Base-by-base conservation (phyloP, 2,888 invertebrate genomes). In the Scaptomyza polygonia region DNA sequence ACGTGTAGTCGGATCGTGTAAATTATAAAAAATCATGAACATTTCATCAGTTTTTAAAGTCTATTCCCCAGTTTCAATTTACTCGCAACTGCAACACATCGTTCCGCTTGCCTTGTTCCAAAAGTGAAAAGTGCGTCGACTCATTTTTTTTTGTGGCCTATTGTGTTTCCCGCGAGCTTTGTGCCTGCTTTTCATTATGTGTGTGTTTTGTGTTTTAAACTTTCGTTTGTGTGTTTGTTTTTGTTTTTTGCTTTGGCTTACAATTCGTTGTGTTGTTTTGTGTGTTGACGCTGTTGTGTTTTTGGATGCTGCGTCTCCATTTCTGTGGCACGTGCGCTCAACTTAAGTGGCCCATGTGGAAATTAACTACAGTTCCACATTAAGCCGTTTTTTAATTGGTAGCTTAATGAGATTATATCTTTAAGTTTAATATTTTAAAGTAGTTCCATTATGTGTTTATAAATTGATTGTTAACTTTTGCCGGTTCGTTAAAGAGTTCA, bases 111-210 rank as follows among this genome's bases (percentile, higher is more conserved):
- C 64, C 43, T 79, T 62, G 72, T 69, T 55, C 67, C 47, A 86
- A 86, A 86, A 83, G 74, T 74, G 71, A 86, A 81, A 83, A 83
- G 72, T 86, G 86, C 81, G 77, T 73, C 67, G 65, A 40, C 44
- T 63, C 18, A 1, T 14, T 32, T 12, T 9, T 8, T 40, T 61
- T 59, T 68, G 64, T 76, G 51, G 51, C 44, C 67, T 48, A 61
- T 74, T 77, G 77, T 74, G 42, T 61, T 76, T 67, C 40, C 58
- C 42, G 21, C 51, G 8, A 45, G 67, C 67, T 74, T 74, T 66
- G 40, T 57, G 53, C 42, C 39, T 14, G 34, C 39, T 66, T 61
- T 48, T 49, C 51, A 57, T 64, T 45, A 34, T 70, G 48, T 56
- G 25, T 25, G 8, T 21, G 18, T 59, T 54, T 55, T 77, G 18